A percentile compares a stretch with the other conserved stretches of the same genome.
Evolutionary conservation across 2,888 invertebrate genomes (phyloP).

Genomic region (Drosophila trichaetosa): DNA sequence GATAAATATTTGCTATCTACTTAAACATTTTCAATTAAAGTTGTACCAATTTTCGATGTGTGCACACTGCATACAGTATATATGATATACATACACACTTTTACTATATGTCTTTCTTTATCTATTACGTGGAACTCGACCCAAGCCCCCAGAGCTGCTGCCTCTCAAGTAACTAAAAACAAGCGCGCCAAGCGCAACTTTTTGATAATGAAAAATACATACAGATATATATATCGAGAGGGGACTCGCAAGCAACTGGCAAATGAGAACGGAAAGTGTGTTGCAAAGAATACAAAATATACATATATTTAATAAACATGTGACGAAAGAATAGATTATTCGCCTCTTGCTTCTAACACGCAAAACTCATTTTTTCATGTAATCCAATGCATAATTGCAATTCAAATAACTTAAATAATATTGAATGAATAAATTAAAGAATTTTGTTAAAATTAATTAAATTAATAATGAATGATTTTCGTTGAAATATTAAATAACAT

Average conservation of each 20-base stretch:
- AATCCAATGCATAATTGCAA: background rate
- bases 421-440: background rate
- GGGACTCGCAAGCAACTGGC: slow-evolving; percentile 4
- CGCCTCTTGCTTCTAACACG: background rate
- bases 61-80: slow-evolving; percentile 14
- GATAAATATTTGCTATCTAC: slow-evolving; percentile 76
- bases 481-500: background rate
- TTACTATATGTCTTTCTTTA: slow-evolving; percentile 39
- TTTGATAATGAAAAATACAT: slow-evolving; percentile 45
- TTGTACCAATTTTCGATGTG: slow-evolving; percentile 68
- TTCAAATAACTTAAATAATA: background rate
- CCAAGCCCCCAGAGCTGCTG: slow-evolving; percentile 2
- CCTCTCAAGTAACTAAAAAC: slow-evolving; percentile 25
- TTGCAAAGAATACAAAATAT: slow-evolving; percentile 5
- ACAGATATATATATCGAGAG: slow-evolving; percentile 26
- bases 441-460: background rate
- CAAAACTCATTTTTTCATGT: background rate
- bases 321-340: background rate
- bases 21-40: slow-evolving; percentile 78
- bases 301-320: slow-evolving; percentile 6
- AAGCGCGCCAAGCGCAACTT: slow-evolving; percentile 41
- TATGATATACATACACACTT: slow-evolving; percentile 6
- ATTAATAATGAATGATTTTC: background rate
- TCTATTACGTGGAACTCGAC: slow-evolving; percentile 52
- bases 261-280: slow-evolving; percentile 30